Conservation (phyloP, 1,140 invertebrate species). For the Rhopalosiphum padi region DNA sequence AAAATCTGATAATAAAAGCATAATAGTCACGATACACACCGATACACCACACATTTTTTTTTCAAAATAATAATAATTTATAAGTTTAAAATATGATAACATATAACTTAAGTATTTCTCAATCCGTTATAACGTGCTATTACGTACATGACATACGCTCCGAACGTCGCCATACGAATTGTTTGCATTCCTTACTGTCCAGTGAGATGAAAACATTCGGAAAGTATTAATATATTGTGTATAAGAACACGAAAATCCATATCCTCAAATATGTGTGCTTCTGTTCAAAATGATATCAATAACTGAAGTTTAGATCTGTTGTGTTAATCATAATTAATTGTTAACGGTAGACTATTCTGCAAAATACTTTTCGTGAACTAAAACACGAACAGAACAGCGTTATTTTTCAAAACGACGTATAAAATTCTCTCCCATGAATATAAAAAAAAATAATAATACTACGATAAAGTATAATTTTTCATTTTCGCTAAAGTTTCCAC, state of each 20-base stretch:
- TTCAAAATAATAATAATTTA: neutral
- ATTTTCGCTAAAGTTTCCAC: neutral
- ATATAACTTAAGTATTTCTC: neutral
- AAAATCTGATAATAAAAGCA: neutral
- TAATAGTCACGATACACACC: neutral
- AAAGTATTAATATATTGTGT: neutral
- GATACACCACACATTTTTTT: neutral
- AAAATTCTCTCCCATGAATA: neutral
- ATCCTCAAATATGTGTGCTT: neutral
- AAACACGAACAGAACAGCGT: neutral
- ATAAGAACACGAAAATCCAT: neutral
- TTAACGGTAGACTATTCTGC: too few relatives aligned
- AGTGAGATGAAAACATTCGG: neutral
- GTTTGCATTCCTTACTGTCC: neutral
- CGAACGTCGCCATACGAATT: neutral
- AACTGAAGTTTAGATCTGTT: neutral
- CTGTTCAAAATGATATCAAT: neutral
- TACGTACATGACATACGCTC: neutral
- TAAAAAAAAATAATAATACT: neutral
- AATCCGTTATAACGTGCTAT: neutral
- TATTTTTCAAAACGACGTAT: neutral
- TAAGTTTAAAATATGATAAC: neutral
- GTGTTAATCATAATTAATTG: neutral
- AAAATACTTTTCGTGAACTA: neutral
- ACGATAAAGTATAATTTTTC: neutral